Evolutionary conservation across 2,113 vertebrate species (phyloP).

Genomic region (Alces alces): DNA sequence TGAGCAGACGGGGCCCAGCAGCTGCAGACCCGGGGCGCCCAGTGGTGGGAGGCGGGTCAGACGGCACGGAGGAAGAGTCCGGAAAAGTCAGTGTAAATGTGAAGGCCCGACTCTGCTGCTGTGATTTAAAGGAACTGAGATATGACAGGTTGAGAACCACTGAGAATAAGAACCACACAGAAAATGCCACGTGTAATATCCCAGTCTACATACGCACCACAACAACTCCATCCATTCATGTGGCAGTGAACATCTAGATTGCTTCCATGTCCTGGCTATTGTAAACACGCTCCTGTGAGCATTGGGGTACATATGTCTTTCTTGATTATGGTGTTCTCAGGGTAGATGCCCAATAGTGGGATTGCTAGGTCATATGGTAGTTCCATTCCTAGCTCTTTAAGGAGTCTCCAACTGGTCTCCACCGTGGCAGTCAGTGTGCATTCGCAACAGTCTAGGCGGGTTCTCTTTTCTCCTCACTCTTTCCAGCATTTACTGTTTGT

Average conservation of each 20-base stretch:
- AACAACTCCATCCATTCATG: fast-evolving
- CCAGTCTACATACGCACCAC: fast-evolving
- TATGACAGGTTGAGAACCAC: neutral
- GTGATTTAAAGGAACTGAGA: neutral
- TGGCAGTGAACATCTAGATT: fast-evolving
- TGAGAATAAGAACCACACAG: neutral
- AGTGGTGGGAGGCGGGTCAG: fast-evolving
- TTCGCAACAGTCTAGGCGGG: fast-evolving
- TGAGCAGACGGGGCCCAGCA: too few relatives aligned
- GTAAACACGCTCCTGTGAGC: fast-evolving
- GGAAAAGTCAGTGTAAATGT: fast-evolving
- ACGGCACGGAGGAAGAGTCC: fast-evolving
- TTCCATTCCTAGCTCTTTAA: neutral
- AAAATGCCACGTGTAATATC: fast-evolving
- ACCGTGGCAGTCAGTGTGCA: fast-evolving
- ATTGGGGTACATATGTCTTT: fast-evolving
- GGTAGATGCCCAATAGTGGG: fast-evolving
- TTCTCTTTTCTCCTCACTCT: neutral
- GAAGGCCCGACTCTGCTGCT: neutral
- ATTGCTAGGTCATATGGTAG: neutral
- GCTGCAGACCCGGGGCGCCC: neutral
- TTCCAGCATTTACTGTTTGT: neutral
- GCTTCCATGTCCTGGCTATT: neutral
- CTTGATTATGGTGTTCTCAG: fast-evolving
- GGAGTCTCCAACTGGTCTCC: neutral